Percentiles rank a stretch among this genome's conserved stretches.
Conservation (phyloP, 1,140 invertebrate genomes). For the Teleogryllus occipitalis region DNA sequence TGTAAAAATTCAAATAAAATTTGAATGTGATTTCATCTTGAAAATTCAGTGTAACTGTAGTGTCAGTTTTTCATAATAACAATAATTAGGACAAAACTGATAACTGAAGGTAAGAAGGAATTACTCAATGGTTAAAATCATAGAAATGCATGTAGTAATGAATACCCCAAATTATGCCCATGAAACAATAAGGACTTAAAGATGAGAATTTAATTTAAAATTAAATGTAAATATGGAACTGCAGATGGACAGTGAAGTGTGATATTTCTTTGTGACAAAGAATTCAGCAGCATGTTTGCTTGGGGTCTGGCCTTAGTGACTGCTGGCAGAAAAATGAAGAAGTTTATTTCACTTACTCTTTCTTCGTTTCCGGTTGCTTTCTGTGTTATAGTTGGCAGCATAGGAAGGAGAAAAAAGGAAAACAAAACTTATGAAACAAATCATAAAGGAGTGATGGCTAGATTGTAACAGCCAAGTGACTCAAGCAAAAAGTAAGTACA, state of each 20-base stretch:
- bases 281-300: conserved; percentile 1
- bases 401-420: conserved; percentile 18
- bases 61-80: background rate
- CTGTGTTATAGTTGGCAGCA: conserved; percentile 21
- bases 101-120: background rate
- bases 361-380: conserved; percentile 23
- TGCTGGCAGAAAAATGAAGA: conserved; percentile 16
- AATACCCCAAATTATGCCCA: no score
- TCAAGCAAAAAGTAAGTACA: background rate
- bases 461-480: background rate
- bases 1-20: no score
- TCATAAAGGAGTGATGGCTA: background rate
- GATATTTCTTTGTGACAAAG: conserved; percentile 10
- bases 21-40: background rate
- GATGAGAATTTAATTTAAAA: no score
- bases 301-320: conserved; percentile 19
- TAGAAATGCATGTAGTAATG: no score
- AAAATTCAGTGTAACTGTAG: background rate
- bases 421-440: conserved; percentile 16
- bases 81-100: background rate
- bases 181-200: no score
- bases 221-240: no score
- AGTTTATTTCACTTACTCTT: conserved; percentile 20
- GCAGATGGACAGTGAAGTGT: background rate
- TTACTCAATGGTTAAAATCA: no score